These are phyloP conservation scores for Octonoba sinensis DNA, from an alignment of 2,888 invertebrate species.

Conservation along the genomic window DNA sequence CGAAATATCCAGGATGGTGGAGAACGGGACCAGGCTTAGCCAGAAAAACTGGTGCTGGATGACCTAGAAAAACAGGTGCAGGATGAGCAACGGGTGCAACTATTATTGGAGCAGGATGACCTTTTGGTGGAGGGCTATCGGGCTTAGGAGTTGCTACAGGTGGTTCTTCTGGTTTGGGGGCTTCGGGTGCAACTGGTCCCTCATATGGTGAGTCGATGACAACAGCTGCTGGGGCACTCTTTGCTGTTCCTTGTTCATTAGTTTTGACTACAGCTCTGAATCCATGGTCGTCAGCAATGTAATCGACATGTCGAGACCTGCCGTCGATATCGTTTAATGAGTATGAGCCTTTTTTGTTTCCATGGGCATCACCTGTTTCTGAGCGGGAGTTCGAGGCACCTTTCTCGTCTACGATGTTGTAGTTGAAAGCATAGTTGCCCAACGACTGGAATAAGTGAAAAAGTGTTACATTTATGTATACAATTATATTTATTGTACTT, in stretches of 20 bases:
- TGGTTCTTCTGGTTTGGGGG: too few species aligned
- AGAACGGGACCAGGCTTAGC: too few species aligned
- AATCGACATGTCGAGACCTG: constrained; percentile 41
- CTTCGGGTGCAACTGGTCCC: too few species aligned
- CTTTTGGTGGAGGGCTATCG: too few species aligned
- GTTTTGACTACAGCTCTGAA: constrained; percentile 46
- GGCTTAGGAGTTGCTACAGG: too few species aligned
- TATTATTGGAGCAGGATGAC: too few species aligned
- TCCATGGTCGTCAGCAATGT: constrained; percentile 47
- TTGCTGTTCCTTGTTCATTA: constrained; percentile 57
- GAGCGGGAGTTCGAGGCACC: constrained; percentile 44
- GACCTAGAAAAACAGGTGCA: too few species aligned
- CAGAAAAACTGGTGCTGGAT: too few species aligned
- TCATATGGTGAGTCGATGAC: constrained; percentile 25
- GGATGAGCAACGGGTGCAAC: too few species aligned
- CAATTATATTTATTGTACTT: too few species aligned
- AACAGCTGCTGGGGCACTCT: constrained; percentile 42
- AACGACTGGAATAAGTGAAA: background rate
- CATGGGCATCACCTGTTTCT: constrained; percentile 43
- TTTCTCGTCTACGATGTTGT: constrained; percentile 48
- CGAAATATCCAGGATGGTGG: too few species aligned
- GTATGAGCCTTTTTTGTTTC: constrained; percentile 53
- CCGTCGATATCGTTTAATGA: constrained; percentile 52
- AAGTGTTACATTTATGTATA: too few species aligned
- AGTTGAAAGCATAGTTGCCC: constrained; percentile 42